A percentile compares a stretch with the other conserved stretches of the same genome.
Conservation (phyloP, 2,797 vertebrate genomes). For the Allobates femoralis region DNA sequence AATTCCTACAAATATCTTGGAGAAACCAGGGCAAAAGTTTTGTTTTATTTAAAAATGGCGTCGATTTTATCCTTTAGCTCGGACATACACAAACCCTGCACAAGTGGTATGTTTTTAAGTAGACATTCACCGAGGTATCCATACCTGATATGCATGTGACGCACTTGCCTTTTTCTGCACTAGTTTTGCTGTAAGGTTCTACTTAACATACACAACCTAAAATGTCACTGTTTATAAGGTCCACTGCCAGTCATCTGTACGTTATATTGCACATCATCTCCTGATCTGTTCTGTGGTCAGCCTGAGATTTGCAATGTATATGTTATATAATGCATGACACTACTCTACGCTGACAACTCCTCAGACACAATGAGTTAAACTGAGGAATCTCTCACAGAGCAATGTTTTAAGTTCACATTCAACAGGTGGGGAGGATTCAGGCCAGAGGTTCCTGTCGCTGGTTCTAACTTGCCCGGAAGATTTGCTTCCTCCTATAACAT, state of each 20-base stretch:
- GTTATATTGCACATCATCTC: too few species aligned
- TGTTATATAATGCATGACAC: not conserved
- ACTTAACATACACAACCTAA: too few species aligned
- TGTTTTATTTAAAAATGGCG: not conserved
- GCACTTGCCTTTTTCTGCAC: too few species aligned
- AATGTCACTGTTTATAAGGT: too few species aligned
- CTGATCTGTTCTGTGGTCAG: not conserved
- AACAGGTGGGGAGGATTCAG: slow-evolving; percentile 62
- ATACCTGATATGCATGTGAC: not conserved
- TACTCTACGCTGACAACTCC: not conserved
- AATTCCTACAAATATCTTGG: not conserved
- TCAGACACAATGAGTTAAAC: slow-evolving; percentile 55
- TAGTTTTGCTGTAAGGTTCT: too few species aligned
- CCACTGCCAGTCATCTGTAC: too few species aligned
- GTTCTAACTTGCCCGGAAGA: slow-evolving; percentile 62
- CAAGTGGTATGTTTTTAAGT: not conserved
- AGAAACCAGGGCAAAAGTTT: not conserved
- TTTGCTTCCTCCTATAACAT: slow-evolving; percentile 61
- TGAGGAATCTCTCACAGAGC: slow-evolving; percentile 55
- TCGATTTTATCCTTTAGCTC: too few species aligned
- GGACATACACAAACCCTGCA: not conserved
- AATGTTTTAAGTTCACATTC: slow-evolving; percentile 62
- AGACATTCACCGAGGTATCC: not conserved
- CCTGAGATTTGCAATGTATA: not conserved
- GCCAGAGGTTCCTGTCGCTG: slow-evolving; percentile 57